A percentile compares a stretch with the other conserved stretches of the same genome.
Conservation (phyloP, 2,888 invertebrate genomes). For the Rotaria magnacalcarata region DNA sequence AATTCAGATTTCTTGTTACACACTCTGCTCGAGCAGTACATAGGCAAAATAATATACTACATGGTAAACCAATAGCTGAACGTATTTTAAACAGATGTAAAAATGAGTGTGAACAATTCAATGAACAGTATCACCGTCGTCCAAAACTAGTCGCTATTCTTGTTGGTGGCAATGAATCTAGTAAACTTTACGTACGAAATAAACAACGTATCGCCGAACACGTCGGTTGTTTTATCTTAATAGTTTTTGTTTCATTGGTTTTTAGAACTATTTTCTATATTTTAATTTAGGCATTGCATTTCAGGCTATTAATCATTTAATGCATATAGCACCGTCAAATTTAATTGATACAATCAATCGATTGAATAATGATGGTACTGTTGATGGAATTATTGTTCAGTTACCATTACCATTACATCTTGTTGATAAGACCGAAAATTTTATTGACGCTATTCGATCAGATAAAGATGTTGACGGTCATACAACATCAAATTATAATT, state of each 20-base stretch:
- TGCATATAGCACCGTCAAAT: constrained; percentile 64
- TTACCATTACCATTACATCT: constrained; percentile 68
- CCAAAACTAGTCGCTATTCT: constrained; percentile 76
- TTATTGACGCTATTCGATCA: constrained; percentile 75
- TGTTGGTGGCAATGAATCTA: constrained; percentile 79
- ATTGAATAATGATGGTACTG: constrained; percentile 75
- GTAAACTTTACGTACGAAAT: constrained; percentile 74
- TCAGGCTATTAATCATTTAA: constrained; percentile 66
- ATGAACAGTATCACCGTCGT: constrained; percentile 47
- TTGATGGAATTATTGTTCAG: constrained; percentile 93
- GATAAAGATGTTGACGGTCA: constrained; percentile 91
- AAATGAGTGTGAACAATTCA: not conserved
- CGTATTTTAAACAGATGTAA: not conserved
- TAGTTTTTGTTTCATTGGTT: not conserved
- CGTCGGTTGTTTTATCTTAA: constrained; percentile 50
- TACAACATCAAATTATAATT: constrained; percentile 68
- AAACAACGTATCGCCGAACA: constrained; percentile 67
- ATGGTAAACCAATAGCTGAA: not conserved
- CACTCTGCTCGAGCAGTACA: not conserved
- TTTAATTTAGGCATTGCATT: constrained; percentile 61
- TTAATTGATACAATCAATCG: constrained; percentile 67
- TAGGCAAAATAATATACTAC: not conserved
- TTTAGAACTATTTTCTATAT: not conserved
- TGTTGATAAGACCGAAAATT: constrained; percentile 63
- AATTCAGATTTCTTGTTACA: constrained; percentile 9